Percentiles rank a stretch among this genome's conserved stretches.
These are phyloP conservation scores for Meandrusa payeni DNA, from an alignment of 2,888 invertebrate genomes.

Conservation along the genomic window DNA sequence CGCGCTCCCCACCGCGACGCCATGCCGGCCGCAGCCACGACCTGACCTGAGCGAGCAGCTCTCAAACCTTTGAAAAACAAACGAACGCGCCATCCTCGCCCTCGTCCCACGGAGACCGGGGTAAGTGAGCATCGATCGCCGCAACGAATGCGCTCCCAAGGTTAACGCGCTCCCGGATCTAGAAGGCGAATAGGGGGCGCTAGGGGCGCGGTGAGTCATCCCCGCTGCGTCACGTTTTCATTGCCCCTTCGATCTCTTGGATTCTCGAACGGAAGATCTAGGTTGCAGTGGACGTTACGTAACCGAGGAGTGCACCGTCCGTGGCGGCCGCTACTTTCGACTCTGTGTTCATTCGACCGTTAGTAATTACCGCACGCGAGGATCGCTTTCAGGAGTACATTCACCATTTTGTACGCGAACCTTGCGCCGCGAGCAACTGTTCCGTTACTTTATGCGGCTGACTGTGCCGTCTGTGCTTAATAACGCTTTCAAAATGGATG, in stretches of 20 bases:
- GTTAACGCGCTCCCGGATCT: conserved; percentile 53
- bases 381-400: conserved; percentile 73
- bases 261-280: conserved; percentile 50
- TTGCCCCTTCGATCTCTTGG: conserved; percentile 68
- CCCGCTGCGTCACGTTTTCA: conserved; percentile 72
- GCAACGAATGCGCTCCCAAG: conserved; percentile 50
- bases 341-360: conserved; percentile 61
- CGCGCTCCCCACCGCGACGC: conserved; percentile 65
- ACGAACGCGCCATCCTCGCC: conserved; percentile 46
- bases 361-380: conserved; percentile 66
- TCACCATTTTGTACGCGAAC: conserved; percentile 71
- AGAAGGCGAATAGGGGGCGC: conserved; percentile 60
- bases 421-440: conserved; percentile 47
- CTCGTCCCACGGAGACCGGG: conserved; percentile 50
- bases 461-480: conserved; percentile 37
- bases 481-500: conserved; percentile 32
- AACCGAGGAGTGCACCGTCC: conserved; percentile 66
- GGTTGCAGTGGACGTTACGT: conserved; percentile 72
- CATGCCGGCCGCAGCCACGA: conserved; percentile 70
- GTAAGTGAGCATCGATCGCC: conserved; percentile 53
- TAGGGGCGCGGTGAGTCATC: conserved; percentile 73
- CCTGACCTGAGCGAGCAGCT: conserved; percentile 68
- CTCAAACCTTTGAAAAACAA: conserved; percentile 55
- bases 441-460: conserved; percentile 41
- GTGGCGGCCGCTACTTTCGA: conserved; percentile 63